phyloP scores from a whole-genome alignment of 2,888 invertebrate species.

The Phengaris arion region DNA sequence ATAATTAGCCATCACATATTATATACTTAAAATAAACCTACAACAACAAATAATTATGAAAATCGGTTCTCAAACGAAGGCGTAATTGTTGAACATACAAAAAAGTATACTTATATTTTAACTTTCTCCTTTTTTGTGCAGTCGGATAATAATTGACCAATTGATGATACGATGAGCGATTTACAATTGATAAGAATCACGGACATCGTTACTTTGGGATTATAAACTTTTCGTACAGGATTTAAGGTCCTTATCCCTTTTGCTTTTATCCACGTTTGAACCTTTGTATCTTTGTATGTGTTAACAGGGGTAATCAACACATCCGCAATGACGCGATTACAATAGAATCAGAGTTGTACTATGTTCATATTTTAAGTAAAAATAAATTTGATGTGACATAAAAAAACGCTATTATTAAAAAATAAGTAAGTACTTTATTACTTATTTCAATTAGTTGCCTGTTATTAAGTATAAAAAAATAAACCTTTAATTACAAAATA shows the following conservation, averaged over 20 bases:
- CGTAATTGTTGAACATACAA: too few relatives aligned
- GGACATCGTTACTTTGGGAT: background rate
- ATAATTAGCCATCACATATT: too few relatives aligned
- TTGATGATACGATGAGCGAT: conserved; percentile 1
- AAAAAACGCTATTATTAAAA: too few relatives aligned
- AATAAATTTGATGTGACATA: background rate
- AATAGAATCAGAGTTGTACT: conserved; percentile 10
- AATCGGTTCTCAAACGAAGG: too few relatives aligned
- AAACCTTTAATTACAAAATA: too few relatives aligned
- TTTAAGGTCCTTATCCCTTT: conserved; percentile 13
- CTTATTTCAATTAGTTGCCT: too few relatives aligned
- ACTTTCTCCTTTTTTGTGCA: too few relatives aligned
- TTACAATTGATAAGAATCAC: background rate
- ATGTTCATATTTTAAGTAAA: conserved; percentile 19
- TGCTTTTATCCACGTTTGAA: background rate
- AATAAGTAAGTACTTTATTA: too few relatives aligned
- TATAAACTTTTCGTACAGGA: conserved; percentile 26
- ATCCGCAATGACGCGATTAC: conserved; percentile 23
- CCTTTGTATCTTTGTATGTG: conserved; percentile 21
- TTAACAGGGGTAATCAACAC: conserved; percentile 23
- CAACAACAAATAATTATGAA: too few relatives aligned
- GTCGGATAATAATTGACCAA: background rate
- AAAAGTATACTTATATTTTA: too few relatives aligned
- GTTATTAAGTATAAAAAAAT: too few relatives aligned
- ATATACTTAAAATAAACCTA: too few relatives aligned